A percentile compares a stretch with the other conserved stretches of the same genome.
phyloP scores from a whole-genome alignment of 2,113 vertebrate genomes.

The Sarotherodon lohbergeri region DNA sequence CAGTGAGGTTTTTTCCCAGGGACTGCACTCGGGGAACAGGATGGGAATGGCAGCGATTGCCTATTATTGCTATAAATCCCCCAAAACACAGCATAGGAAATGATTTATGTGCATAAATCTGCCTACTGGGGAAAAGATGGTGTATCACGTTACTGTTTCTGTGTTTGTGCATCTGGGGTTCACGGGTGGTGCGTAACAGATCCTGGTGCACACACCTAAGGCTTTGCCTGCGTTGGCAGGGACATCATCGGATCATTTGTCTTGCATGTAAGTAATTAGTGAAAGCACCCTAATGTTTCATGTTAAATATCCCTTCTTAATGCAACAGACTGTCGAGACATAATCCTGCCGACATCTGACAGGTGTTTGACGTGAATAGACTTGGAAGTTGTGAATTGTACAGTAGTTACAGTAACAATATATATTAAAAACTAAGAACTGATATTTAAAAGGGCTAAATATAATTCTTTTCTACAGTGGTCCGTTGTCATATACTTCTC shows the following conservation, averaged over 20 bases:
- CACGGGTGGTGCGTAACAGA: constrained; percentile 67
- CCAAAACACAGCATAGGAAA: constrained; percentile 74
- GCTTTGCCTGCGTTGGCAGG: constrained; percentile 71
- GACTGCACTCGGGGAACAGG: constrained; percentile 57
- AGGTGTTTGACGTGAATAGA: not conserved
- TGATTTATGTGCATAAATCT: constrained; percentile 75
- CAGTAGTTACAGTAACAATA: not conserved
- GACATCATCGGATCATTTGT: constrained; percentile 66
- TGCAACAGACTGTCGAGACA: not conserved
- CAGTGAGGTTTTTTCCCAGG: constrained; percentile 66
- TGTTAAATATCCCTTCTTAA: constrained; percentile 7
- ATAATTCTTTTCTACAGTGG: not conserved
- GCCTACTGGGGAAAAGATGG: constrained; percentile 62
- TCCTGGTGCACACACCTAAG: constrained; percentile 64
- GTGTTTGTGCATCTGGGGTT: constrained; percentile 73
- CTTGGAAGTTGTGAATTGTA: not conserved
- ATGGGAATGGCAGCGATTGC: constrained; percentile 71
- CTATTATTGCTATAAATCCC: constrained; percentile 73
- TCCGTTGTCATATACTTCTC: not conserved
- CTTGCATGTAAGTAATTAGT: constrained; percentile 50
- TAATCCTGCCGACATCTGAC: not conserved
- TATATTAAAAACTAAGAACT: not conserved
- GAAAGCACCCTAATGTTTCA: constrained; percentile 16
- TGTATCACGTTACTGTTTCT: constrained; percentile 67
- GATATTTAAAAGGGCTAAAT: not conserved